phyloP scores from a whole-genome alignment of 2,888 invertebrate species.

The Smittia sp. region DNA sequence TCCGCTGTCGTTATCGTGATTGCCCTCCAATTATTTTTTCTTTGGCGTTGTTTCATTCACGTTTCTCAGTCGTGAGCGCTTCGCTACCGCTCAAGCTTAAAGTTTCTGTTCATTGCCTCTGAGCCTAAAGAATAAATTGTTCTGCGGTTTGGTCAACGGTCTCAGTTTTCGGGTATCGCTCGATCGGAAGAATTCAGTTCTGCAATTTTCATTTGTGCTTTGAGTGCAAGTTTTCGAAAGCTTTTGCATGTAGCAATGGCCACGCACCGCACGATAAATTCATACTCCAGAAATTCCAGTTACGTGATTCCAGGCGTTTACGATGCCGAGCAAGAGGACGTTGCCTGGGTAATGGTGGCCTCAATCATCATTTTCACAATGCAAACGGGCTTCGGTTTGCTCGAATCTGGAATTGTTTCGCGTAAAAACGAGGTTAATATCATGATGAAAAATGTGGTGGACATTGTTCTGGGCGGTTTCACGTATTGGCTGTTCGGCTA shows the following conservation, averaged over 20 bases:
- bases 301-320: slow-evolving; percentile 46
- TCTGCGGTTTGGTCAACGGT: neutral
- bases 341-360: slow-evolving; percentile 22
- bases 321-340: slow-evolving; percentile 26
- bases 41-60: too few relatives aligned
- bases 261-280: slow-evolving; percentile 22
- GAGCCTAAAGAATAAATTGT: neutral
- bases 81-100: neutral
- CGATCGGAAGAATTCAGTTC: neutral
- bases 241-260: neutral
- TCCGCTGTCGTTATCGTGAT: too few relatives aligned
- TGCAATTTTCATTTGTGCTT: neutral
- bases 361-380: slow-evolving; percentile 34
- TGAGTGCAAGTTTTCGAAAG: neutral
- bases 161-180: slow-evolving; percentile 30
- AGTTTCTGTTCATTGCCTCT: neutral
- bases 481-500: slow-evolving; percentile 61
- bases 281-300: slow-evolving; percentile 18
- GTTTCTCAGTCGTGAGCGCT: too few relatives aligned
- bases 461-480: slow-evolving; percentile 58
- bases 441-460: slow-evolving; percentile 60
- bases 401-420: slow-evolving; percentile 57
- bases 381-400: slow-evolving; percentile 55
- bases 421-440: slow-evolving; percentile 59
- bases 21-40: neutral